Conservation (phyloP, 2,797 vertebrate species). For the Podarcis siculus region DNA sequence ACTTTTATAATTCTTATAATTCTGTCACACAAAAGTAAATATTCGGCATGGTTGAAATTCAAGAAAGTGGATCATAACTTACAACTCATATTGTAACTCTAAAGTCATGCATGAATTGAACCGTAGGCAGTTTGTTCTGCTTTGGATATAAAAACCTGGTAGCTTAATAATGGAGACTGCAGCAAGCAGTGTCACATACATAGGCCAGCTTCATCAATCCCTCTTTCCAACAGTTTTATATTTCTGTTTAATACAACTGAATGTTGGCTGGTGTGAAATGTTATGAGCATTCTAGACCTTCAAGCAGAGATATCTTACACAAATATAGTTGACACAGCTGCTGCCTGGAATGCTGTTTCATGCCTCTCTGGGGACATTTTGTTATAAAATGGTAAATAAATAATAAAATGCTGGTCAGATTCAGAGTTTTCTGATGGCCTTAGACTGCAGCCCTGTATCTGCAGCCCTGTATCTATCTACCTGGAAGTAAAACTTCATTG, state of each 20-base stretch:
- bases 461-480: neutral
- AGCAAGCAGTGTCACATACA: neutral
- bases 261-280: neutral
- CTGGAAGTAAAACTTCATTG: no score
- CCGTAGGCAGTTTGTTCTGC: neutral
- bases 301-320: no score
- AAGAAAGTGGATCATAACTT: neutral
- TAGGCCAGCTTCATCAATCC: neutral
- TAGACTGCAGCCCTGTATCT: neutral
- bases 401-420: neutral
- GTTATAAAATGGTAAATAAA: neutral
- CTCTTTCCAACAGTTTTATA: neutral
- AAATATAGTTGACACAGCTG: no score
- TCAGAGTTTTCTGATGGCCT: neutral
- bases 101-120: neutral
- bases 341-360: neutral
- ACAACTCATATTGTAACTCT: neutral
- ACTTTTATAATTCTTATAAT: neutral
- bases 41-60: constrained; percentile 7
- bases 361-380: neutral
- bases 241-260: neutral
- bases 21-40: neutral
- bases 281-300: neutral
- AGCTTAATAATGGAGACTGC: neutral
- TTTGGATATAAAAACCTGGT: neutral